Conservation (phyloP, 2,797 vertebrate genomes). For the Fratercula arctica region DNA sequence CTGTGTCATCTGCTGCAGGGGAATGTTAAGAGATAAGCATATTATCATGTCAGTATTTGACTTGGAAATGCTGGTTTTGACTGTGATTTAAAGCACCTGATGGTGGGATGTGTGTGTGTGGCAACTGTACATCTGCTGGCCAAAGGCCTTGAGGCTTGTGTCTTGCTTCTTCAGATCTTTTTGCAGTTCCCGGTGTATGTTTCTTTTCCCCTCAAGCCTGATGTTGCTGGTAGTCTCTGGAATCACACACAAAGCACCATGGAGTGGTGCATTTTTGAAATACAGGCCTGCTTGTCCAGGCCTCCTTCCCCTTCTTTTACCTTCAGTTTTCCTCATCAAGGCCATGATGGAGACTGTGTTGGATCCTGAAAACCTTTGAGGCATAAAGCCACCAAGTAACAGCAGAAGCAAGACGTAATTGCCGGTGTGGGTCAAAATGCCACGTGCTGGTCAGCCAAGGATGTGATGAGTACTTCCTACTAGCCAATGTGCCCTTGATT, state of each 20-base stretch:
- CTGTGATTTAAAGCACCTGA: not conserved
- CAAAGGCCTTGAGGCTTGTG: not conserved
- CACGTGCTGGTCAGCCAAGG: not conserved
- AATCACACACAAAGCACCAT: not conserved
- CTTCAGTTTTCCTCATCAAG: not conserved
- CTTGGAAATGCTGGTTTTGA: not conserved
- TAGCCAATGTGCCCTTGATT: not conserved
- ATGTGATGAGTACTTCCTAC: not conserved
- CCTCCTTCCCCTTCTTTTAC: not conserved
- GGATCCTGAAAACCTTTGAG: not conserved
- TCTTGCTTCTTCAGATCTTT: not conserved
- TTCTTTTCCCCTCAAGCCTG: not conserved
- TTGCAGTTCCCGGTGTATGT: not conserved
- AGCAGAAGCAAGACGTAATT: not conserved
- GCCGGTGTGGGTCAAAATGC: not conserved
- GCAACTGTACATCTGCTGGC: not conserved
- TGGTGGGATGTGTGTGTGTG: not conserved
- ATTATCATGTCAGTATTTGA: not conserved
- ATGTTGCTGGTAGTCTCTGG: not conserved
- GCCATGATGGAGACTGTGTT: rapidly evolving
- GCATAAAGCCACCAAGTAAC: not conserved
- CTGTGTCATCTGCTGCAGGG: not conserved
- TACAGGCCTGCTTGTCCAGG: rapidly evolving
- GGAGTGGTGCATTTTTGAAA: not conserved
- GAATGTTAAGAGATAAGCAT: not conserved